Evolutionary conservation across 35 echinoderm and acorn worm genomes (phyloP).

Genomic region (Amphiura filiformis): DNA sequence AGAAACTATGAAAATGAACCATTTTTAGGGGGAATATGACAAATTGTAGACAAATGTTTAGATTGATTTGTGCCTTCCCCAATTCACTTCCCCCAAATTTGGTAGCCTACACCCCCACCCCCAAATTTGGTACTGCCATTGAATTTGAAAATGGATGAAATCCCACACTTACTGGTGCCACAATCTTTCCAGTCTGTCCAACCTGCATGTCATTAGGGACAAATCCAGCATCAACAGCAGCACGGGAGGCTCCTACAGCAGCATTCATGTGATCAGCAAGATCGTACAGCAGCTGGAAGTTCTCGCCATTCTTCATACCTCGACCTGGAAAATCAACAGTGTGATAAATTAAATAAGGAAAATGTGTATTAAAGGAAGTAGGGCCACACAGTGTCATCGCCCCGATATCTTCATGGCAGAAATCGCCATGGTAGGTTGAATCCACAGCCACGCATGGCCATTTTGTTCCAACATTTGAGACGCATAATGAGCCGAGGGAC

Average conservation of each 20-base stretch:
- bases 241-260: constrained; percentile 92
- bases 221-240: constrained; percentile 94
- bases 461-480: no score
- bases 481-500: no score
- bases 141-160: neutral
- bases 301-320: constrained; percentile 97
- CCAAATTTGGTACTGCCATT: neutral
- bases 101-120: neutral
- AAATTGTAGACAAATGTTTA: constrained; percentile 96
- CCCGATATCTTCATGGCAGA: no score
- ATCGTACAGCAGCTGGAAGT: constrained; percentile 88
- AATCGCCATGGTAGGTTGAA: no score
- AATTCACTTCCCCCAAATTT: neutral
- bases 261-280: constrained; percentile 87
- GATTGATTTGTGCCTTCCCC: constrained; percentile 68
- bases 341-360: neutral
- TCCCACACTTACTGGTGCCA: constrained; percentile 98
- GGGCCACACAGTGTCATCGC: no score
- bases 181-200: constrained; percentile 99
- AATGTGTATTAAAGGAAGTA: no score
- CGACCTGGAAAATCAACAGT: constrained; percentile 49
- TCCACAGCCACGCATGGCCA: no score
- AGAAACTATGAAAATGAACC: neutral
- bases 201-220: constrained; percentile 99
- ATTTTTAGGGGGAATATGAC: constrained; percentile 5